A percentile compares a stretch with the other conserved stretches of the same genome.
phyloP scores from a whole-genome alignment of 2,888 invertebrate species.

The Apamea monoglypha region DNA sequence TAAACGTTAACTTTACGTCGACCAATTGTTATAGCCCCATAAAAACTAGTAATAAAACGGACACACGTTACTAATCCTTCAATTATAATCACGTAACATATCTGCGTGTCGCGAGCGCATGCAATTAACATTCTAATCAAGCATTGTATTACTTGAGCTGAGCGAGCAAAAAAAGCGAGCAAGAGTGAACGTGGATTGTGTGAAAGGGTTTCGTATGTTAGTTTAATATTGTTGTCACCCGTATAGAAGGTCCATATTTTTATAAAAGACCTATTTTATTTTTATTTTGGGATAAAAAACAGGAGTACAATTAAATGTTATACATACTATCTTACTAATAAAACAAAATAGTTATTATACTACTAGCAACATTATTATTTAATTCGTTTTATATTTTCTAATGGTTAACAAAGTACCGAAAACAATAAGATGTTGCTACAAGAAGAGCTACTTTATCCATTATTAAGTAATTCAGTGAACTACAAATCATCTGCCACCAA shows the following conservation, averaged over 20 bases:
- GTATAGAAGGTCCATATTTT: not conserved
- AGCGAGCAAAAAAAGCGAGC: constrained; percentile 54
- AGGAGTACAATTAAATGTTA: too few species aligned
- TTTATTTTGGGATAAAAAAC: too few species aligned
- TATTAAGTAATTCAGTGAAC: constrained; percentile 1
- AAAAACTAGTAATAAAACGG: constrained; percentile 59
- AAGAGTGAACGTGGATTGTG: constrained; percentile 24
- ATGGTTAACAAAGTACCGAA: not conserved
- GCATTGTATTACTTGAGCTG: constrained; percentile 71
- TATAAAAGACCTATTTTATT: not conserved
- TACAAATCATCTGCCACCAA: not conserved
- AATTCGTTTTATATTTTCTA: not conserved
- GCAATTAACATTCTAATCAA: constrained; percentile 75
- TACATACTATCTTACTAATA: too few species aligned
- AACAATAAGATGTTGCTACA: not conserved
- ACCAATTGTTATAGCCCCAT: constrained; percentile 38
- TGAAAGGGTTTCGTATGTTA: constrained; percentile 15
- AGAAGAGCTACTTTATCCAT: not conserved
- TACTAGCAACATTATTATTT: too few species aligned
- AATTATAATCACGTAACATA: constrained; percentile 68
- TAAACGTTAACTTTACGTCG: constrained; percentile 41
- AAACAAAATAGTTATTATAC: too few species aligned
- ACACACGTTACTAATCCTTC: constrained; percentile 66
- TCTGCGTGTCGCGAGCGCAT: constrained; percentile 69
- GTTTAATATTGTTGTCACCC: not conserved